Base-by-base conservation (phyloP, 2,888 invertebrate species). In the Muscina levida region DNA sequence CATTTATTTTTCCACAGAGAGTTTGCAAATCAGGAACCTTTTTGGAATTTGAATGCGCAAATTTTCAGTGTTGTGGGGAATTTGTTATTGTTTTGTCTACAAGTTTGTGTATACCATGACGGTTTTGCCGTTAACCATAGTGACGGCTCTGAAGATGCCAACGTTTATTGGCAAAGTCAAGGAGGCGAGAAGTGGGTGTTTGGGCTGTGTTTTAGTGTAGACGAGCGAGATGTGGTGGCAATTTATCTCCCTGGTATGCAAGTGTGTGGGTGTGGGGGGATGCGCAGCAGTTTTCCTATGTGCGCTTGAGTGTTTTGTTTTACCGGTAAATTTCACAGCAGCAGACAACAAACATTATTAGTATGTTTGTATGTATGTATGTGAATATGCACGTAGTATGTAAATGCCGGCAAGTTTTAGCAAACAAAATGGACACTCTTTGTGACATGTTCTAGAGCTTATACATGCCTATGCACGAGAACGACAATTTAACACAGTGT, bases 241-340 rank as follows among this genome's bases (percentile, higher is more conserved):
- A 62, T 62, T 62, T 62, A 62, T 62, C 62, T 62, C 42, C 37
- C 37, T 19, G 22, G 42, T 62, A 13, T 62, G 13, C 13, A 2
- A 5, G 19, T 42, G 42, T 42, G 42, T 22, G 42, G 13, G 62
- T 62, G 59, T 59, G 19, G 22, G 13, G n/a, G n/a, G n/a, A n/a
- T 22, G 62, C 42, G 62, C 8, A 31, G 31, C 3, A 31, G 3
- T 31, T 31, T n/a, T n/a, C n/a, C n/a, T n/a, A n/a, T n/a, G n/a
- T n/a, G n/a, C n/a, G n/a, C n/a, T n/a, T 17, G 15, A 5, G 57
- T 22, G 39, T 62, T 62, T 62, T 62, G 62, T 62, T 62, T 62
- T 62, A 62, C 62, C 62, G 62, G 62, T 62, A 62, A 62, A 62
- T 42, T 59, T 62, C 42, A 39, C 59, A 39, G n/a, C n/a, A 17